Evolutionary conservation across 1,140 invertebrate genomes (phyloP).

Genomic region (Trypoxylus dichotomus): DNA sequence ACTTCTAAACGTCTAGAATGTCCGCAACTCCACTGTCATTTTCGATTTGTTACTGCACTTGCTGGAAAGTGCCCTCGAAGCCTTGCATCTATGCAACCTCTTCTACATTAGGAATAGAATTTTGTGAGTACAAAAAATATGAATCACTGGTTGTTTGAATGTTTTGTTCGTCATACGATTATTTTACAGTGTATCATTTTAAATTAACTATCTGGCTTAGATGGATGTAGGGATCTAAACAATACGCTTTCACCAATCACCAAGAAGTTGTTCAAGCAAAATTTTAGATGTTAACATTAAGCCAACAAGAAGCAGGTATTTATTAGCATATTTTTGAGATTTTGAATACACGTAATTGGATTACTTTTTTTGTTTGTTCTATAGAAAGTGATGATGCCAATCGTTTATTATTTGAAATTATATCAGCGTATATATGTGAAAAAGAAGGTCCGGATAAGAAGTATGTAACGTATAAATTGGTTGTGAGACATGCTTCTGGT

Average conservation of each 20-base stretch:
- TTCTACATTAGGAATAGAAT: not conserved
- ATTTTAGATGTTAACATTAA: conserved; percentile 18
- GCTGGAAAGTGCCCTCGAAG: too few species aligned
- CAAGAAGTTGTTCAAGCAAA: not conserved
- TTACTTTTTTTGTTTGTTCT: not conserved
- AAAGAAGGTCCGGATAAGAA: conserved; percentile 61
- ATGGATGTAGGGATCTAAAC: not conserved
- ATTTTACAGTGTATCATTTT: not conserved
- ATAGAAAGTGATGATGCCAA: not conserved
- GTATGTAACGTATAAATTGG: conserved; percentile 65
- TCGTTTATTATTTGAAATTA: conserved; percentile 55
- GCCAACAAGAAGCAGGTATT: not conserved
- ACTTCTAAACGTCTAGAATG: not conserved
- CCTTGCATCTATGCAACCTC: not conserved
- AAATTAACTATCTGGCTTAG: not conserved
- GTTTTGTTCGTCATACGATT: not conserved
- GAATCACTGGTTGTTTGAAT: conserved; percentile 21
- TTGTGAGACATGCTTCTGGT: conserved; percentile 58
- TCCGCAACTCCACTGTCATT: not conserved
- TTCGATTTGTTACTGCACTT: too few species aligned
- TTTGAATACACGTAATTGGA: not conserved
- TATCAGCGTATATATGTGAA: conserved; percentile 54
- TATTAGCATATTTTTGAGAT: not conserved
- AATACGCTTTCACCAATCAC: not conserved
- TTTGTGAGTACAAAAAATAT: not conserved